Evolutionary conservation across 1,140 invertebrate species (phyloP).

Genomic region (Apis mellifera): DNA sequence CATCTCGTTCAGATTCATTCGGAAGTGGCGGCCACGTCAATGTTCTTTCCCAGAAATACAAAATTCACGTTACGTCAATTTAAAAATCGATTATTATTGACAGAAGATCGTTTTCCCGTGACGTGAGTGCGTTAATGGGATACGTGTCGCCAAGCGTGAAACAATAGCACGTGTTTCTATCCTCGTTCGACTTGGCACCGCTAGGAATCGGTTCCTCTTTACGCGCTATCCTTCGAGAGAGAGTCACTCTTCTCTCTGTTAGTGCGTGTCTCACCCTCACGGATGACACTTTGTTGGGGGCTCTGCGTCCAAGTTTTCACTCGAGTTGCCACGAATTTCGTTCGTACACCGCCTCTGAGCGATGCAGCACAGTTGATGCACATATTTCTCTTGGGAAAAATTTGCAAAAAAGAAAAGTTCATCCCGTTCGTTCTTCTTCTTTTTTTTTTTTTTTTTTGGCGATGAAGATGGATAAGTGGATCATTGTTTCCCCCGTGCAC

Average conservation of each 20-base stretch:
- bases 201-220: constrained; percentile 52
- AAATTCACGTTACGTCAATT: constrained; percentile 27
- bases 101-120: constrained; percentile 51
- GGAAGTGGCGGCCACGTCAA: constrained; percentile 16
- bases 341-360: background rate
- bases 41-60: background rate
- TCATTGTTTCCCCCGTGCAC: background rate
- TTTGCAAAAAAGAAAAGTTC: too few species aligned
- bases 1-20: background rate
- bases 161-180: constrained; percentile 55
- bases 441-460: background rate
- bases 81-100: constrained; percentile 58
- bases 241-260: constrained; percentile 52
- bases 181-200: constrained; percentile 36
- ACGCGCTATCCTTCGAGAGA: constrained; percentile 50
- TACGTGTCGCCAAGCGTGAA: constrained; percentile 45
- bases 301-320: constrained; percentile 20
- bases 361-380: background rate
- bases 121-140: constrained; percentile 42
- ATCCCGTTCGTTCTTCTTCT: too few species aligned
- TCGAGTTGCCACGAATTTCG: constrained; percentile 4
- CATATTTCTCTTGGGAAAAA: background rate
- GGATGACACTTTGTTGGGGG: constrained; percentile 61
- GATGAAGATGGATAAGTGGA: background rate
- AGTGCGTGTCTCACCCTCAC: constrained; percentile 69